Evolutionary conservation across 2,888 invertebrate genomes (phyloP).

Genomic region (Drosophila emarginata): DNA sequence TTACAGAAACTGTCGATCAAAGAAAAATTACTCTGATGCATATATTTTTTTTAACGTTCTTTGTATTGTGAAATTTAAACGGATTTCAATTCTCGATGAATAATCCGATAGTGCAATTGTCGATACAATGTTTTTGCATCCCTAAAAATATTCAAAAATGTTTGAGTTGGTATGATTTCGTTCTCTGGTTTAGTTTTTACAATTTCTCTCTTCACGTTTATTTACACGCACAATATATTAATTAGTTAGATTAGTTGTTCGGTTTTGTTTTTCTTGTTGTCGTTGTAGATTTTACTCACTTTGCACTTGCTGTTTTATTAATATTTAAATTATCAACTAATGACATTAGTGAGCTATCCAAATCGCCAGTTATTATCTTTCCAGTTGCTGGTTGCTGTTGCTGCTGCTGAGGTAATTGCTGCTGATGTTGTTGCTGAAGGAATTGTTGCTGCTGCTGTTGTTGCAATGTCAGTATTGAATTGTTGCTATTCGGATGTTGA

Average conservation of each 20-base stretch:
- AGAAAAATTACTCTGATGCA: too few relatives aligned
- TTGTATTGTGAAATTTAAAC: not conserved
- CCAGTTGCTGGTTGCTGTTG: conserved; percentile 84
- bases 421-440: conserved; percentile 64
- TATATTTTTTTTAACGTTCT: too few relatives aligned
- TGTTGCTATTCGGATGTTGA: conserved; percentile 45
- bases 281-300: conserved; percentile 85
- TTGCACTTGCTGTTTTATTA: conserved; percentile 87
- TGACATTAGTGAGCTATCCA: conserved; percentile 96
- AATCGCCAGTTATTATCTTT: conserved; percentile 94
- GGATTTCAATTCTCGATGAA: not conserved
- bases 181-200: conserved; percentile 5
- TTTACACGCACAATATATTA: conserved; percentile 28
- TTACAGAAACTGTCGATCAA: too few relatives aligned
- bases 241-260: conserved; percentile 14
- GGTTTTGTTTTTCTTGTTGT: conserved; percentile 18
- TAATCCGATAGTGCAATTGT: too few relatives aligned
- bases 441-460: conserved; percentile 69
- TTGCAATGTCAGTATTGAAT: conserved; percentile 56
- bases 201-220: conserved; percentile 25
- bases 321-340: conserved; percentile 96
- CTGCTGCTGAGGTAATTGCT: conserved; percentile 80
- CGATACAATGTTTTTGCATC: not conserved
- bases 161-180: conserved; percentile 21
- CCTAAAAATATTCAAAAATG: not conserved